Evolutionary conservation across 2,888 invertebrate genomes (phyloP).

Genomic region (Diarsia brunnea): DNA sequence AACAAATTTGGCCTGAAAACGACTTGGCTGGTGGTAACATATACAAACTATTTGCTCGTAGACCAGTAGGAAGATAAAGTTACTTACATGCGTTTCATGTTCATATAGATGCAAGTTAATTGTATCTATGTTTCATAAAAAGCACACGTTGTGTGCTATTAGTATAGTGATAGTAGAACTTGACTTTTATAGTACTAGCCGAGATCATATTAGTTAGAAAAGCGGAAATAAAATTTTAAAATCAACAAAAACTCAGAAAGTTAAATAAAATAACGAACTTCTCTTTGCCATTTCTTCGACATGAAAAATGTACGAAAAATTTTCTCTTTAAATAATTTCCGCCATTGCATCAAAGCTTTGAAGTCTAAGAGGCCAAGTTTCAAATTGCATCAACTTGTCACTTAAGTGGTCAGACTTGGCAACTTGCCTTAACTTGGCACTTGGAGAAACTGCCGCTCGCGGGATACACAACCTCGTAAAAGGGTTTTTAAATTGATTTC

Average conservation of each 20-base stretch:
- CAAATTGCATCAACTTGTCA: conserved; percentile 76
- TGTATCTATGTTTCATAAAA: background rate
- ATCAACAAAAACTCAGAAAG: background rate
- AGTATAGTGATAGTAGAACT: background rate
- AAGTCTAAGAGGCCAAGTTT: conserved; percentile 70
- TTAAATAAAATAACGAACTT: conserved; percentile 5
- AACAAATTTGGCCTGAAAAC: too few species aligned
- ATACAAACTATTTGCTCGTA: background rate
- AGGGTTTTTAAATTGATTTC: conserved; percentile 56
- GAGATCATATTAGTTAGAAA: background rate
- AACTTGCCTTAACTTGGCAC: conserved; percentile 73
- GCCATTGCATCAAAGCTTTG: conserved; percentile 69
- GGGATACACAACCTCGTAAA: conserved; percentile 58
- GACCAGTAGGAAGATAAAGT: background rate
- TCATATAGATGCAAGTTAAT: background rate
- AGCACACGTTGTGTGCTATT: background rate
- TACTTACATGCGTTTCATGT: background rate
- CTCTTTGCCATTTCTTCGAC: conserved; percentile 7
- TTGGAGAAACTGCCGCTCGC: conserved; percentile 60
- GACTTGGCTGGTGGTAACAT: background rate
- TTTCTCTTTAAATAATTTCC: conserved; percentile 70
- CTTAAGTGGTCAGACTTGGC: conserved; percentile 80
- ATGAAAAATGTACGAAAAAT: conserved; percentile 51
- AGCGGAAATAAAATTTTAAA: background rate
- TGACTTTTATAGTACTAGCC: background rate